Percentiles rank a stretch among this genome's conserved stretches.
Evolutionary conservation across 2,113 vertebrate species (phyloP).

Genomic region (Todiramphus chloris): DNA sequence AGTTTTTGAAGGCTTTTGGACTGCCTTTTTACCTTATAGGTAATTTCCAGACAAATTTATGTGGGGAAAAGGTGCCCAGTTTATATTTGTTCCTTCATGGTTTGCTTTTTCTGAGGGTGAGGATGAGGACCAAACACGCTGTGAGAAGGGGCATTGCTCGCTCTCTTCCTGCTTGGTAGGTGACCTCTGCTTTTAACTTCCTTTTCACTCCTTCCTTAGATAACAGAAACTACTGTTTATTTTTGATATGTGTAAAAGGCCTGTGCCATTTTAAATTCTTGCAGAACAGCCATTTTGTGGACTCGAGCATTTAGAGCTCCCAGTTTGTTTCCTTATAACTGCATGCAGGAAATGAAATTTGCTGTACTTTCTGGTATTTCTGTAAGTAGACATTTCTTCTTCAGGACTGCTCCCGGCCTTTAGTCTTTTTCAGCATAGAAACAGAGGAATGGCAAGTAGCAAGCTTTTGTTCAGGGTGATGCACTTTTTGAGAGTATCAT

Average conservation of each 20-base stretch:
- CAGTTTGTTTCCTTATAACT: background rate
- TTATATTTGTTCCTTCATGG: background rate
- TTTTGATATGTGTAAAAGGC: background rate
- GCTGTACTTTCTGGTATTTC: background rate
- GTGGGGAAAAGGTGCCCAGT: background rate
- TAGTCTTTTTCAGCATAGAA: background rate
- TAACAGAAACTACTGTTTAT: slow-evolving; percentile 12
- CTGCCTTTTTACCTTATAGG: background rate
- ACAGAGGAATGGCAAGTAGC: background rate
- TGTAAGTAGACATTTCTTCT: background rate
- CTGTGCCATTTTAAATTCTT: slow-evolving; percentile 52
- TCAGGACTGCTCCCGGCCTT: slow-evolving; percentile 2
- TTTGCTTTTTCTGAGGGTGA: background rate
- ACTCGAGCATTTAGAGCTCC: background rate
- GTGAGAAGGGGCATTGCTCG: background rate
- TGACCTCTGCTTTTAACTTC: slow-evolving; percentile 43
- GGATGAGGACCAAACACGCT: background rate
- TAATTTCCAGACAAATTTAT: background rate
- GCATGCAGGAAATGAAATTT: background rate
- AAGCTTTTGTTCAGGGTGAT: background rate
- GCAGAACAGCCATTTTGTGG: slow-evolving; percentile 46
- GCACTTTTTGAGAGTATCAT: background rate
- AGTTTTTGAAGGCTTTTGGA: background rate
- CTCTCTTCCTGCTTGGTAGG: background rate
- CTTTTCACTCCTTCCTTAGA: slow-evolving; percentile 7